Evolutionary conservation across 2,797 vertebrate genomes (phyloP).

Genomic region (Pantherophis alleghaniensis): DNA sequence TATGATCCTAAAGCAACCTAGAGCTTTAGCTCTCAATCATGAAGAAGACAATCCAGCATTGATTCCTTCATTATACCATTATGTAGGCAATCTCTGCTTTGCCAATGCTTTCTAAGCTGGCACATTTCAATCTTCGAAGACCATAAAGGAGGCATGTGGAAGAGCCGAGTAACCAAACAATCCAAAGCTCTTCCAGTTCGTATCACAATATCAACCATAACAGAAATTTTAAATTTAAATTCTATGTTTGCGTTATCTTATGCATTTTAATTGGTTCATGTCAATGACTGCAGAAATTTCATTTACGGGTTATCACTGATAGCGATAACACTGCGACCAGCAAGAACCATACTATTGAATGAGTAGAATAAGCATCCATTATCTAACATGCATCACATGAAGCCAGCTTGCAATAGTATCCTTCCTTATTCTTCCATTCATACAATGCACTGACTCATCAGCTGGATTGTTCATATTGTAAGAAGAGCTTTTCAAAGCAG

Average conservation of each 20-base stretch:
- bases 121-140: not conserved
- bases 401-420: not conserved
- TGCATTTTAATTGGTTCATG: not conserved
- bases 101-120: not conserved
- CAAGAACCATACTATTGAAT: not conserved
- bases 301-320: not conserved
- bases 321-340: not conserved
- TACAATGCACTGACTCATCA: not conserved
- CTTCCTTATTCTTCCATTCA: not conserved
- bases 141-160: not conserved
- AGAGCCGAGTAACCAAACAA: not conserved
- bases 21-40: not conserved
- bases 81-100: not conserved
- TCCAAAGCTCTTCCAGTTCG: not conserved
- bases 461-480: not conserved
- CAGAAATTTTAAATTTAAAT: not conserved
- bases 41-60: not conserved
- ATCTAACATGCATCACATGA: not conserved
- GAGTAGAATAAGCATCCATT: not conserved
- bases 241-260: not conserved
- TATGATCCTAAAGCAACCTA: not conserved
- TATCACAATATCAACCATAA: not conserved
- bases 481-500: not conserved
- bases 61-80: not conserved
- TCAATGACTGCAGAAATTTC: not conserved